These are phyloP conservation scores for Tenrec ecaudatus DNA, from an alignment of 2,113 vertebrate species.

Conservation along the genomic window DNA sequence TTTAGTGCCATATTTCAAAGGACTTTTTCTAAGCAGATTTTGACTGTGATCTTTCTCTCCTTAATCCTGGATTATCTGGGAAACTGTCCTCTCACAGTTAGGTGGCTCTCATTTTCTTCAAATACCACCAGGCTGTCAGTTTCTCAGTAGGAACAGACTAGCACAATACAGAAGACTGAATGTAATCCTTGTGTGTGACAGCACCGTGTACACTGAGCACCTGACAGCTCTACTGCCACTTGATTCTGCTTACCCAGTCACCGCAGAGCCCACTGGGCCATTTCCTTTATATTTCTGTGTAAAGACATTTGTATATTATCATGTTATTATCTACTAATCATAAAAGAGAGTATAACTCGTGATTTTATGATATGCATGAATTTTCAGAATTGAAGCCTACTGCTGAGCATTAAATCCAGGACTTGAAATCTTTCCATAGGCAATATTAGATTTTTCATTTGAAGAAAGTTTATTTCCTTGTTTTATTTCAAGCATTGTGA, in stretches of 20 bases:
- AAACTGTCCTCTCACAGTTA: background rate
- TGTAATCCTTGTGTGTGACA: background rate
- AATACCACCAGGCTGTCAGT: background rate
- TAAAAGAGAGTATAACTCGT: background rate
- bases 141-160: background rate
- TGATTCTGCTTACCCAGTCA: too few species aligned
- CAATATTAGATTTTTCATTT: background rate
- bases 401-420: background rate
- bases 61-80: slow-evolving; percentile 34
- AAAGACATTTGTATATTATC: background rate
- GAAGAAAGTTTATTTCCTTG: background rate
- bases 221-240: background rate
- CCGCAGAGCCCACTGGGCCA: background rate
- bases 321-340: background rate
- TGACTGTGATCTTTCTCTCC: slow-evolving; percentile 1
- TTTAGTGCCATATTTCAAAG: background rate
- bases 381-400: background rate
- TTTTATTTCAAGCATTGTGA: background rate
- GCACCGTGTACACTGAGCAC: background rate
- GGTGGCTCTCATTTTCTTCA: slow-evolving; percentile 7
- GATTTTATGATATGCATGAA: background rate
- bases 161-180: background rate
- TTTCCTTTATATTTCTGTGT: background rate
- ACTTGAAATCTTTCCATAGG: background rate
- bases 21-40: slow-evolving; percentile 36